Percentiles rank a stretch among this genome's conserved stretches.
Conservation (phyloP, 2,113 vertebrate species). For the Laterallus jamaicensis region DNA sequence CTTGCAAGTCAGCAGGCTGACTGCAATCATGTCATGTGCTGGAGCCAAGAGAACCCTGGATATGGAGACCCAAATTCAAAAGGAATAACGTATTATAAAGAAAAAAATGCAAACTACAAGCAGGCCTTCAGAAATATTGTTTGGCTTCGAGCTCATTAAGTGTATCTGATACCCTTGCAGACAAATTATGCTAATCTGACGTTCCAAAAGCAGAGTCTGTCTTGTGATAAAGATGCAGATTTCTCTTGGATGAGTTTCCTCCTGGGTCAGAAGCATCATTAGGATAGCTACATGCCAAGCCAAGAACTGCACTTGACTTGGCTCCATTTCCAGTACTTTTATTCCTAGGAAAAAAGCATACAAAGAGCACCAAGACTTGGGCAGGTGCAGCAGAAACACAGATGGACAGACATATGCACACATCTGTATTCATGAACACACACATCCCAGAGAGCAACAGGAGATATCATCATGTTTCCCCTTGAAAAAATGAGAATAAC, state of each 20-base stretch:
- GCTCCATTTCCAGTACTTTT: background rate
- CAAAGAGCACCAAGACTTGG: background rate
- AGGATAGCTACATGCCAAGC: background rate
- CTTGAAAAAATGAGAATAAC: background rate
- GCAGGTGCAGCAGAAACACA: background rate
- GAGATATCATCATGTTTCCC: background rate
- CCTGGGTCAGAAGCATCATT: background rate
- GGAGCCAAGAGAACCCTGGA: background rate
- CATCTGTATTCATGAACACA: background rate
- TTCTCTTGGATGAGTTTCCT: conserved; percentile 27
- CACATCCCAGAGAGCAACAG: background rate
- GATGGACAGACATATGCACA: background rate
- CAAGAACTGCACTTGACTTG: background rate
- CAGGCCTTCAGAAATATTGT: background rate
- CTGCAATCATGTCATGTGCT: background rate
- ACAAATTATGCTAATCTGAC: background rate
- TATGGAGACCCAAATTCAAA: background rate
- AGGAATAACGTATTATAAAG: background rate
- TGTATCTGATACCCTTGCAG: background rate
- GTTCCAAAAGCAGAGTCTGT: background rate
- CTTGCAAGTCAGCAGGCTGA: background rate
- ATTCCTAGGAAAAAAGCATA: background rate
- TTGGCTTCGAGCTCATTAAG: background rate
- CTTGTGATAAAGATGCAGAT: background rate
- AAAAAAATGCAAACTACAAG: background rate